These are phyloP conservation scores for Troides aeacus DNA, from an alignment of 2,888 invertebrate genomes.

Conservation along the genomic window DNA sequence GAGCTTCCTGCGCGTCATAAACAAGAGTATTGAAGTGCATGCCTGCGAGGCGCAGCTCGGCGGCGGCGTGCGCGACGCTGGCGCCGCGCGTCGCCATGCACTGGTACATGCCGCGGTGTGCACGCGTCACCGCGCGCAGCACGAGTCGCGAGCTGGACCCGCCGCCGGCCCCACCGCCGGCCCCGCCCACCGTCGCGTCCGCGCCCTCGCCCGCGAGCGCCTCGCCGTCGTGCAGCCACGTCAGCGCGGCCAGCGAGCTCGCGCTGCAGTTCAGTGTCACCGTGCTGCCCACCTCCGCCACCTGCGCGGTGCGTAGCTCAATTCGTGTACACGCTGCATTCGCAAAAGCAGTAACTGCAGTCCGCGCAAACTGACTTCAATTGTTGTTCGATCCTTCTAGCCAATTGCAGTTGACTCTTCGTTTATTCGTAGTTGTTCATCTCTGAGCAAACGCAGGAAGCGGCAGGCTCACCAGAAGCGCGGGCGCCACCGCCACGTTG, in stretches of 20 bases:
- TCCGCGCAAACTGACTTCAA: too few species aligned
- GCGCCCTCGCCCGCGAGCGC: slow-evolving; percentile 38
- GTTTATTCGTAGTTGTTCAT: too few species aligned
- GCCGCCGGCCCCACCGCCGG: slow-evolving; percentile 42
- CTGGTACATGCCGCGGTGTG: slow-evolving; percentile 92
- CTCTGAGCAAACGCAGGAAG: neutral
- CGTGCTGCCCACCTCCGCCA: slow-evolving; percentile 84
- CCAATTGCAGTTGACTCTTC: too few species aligned
- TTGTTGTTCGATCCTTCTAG: too few species aligned
- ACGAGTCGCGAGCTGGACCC: slow-evolving; percentile 42
- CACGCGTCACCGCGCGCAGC: slow-evolving; percentile 80
- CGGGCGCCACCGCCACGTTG: slow-evolving; percentile 79
- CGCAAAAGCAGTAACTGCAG: too few species aligned
- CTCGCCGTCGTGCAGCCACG: slow-evolving; percentile 86
- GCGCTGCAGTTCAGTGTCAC: slow-evolving; percentile 85
- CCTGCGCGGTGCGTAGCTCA: slow-evolving; percentile 51
- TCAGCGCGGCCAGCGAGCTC: slow-evolving; percentile 70
- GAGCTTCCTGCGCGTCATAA: too few species aligned
- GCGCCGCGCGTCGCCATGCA: slow-evolving; percentile 87
- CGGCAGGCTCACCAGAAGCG: slow-evolving; percentile 68
- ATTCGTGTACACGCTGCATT: neutral
- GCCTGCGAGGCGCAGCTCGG: slow-evolving; percentile 89
- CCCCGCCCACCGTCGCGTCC: slow-evolving; percentile 33
- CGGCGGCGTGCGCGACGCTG: slow-evolving; percentile 86
- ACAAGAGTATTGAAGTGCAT: slow-evolving; percentile 39